phyloP scores from a whole-genome alignment of 2,797 vertebrate genomes.

The Aldrovandia affinis region DNA sequence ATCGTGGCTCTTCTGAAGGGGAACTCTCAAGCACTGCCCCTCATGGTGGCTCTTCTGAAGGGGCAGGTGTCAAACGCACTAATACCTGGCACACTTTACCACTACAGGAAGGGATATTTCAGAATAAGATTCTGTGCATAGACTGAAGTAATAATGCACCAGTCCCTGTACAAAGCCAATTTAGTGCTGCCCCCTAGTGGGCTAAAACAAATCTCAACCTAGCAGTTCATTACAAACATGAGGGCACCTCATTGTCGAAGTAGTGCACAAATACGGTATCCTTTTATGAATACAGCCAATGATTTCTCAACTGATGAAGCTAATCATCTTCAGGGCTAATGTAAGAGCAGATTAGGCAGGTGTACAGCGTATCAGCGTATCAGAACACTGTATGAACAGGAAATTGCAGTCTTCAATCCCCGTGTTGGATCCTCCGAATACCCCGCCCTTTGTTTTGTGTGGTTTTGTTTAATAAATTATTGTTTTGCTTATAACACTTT shows the following conservation, averaged over 20 bases:
- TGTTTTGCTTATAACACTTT: not conserved
- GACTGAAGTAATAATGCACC: not conserved
- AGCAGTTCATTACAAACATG: not conserved
- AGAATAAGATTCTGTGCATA: not conserved
- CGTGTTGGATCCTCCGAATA: too few species aligned
- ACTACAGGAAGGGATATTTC: not conserved
- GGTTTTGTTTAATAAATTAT: not conserved
- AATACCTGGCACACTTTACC: not conserved
- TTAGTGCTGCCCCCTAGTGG: slow-evolving; percentile 27
- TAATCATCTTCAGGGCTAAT: not conserved
- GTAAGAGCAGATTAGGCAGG: not conserved
- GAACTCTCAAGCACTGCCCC: not conserved
- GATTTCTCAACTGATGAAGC: not conserved
- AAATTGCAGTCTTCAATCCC: not conserved
- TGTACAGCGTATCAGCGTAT: not conserved
- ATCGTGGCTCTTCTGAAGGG: too few species aligned
- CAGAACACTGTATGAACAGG: not conserved
- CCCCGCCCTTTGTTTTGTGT: too few species aligned
- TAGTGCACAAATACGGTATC: not conserved
- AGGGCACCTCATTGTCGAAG: not conserved
- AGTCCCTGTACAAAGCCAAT: not conserved
- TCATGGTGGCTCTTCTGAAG: not conserved
- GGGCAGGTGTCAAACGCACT: not conserved
- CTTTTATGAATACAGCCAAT: not conserved
- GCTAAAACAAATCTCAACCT: not conserved